A percentile compares a stretch with the other conserved stretches of the same genome.
These are phyloP conservation scores for Chrysemys picta DNA, from an alignment of 2,113 vertebrate genomes.

Conservation along the genomic window DNA sequence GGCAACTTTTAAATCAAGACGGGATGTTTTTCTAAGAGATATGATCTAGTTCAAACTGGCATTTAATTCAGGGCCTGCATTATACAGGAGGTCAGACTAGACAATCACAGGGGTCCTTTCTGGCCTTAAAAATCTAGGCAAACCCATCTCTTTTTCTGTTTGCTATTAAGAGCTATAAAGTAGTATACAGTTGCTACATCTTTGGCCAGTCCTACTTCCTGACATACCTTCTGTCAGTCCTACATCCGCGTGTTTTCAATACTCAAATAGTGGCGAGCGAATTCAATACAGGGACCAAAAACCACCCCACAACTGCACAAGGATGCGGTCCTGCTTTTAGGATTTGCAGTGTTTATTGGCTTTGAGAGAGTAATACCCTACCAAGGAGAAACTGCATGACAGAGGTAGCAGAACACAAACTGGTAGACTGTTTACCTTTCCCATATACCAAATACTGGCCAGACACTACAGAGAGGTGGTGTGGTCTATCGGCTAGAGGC, in stretches of 20 bases:
- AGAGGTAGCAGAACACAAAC: neutral
- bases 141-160: neutral
- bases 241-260: neutral
- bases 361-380: neutral
- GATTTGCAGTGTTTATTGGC: neutral
- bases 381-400: neutral
- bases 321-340: neutral
- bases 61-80: neutral
- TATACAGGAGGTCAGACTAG: neutral
- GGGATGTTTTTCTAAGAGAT: neutral
- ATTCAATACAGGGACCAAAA: accelerated
- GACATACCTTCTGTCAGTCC: neutral
- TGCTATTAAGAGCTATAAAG: neutral
- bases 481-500: accelerated
- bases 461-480: accelerated
- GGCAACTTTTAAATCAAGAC: neutral
- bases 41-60: neutral
- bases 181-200: neutral
- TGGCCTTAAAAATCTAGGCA: neutral
- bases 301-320: neutral
- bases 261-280: accelerated
- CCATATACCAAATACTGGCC: neutral
- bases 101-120: neutral
- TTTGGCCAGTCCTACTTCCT: neutral
- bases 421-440: neutral